Base-by-base conservation (phyloP, 2,797 vertebrate genomes). In the Gorsachius magnificus region DNA sequence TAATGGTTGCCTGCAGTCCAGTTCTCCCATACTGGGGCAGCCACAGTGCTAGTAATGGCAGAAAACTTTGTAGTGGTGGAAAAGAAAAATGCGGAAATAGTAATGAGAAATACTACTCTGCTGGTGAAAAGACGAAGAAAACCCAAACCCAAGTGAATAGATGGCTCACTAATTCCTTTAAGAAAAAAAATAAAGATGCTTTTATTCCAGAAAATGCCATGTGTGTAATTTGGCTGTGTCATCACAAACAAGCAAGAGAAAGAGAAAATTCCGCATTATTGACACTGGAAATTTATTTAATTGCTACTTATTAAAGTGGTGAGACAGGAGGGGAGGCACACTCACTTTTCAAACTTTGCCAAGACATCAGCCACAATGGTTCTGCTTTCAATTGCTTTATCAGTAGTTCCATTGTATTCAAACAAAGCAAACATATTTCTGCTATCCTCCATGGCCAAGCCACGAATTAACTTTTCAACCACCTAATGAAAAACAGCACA, bases 261-360 rank as follows among this genome's bases (percentile, higher is more conserved):
- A 79, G 33, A 3, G 20, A 48, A 91, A 75, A 83, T 77, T 85
- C 56, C 66, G 48, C 48, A 35, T 75, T 79, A 50, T 13, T 31
- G 53, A n/a, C 31, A 58, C 3, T 69, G 57, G 35, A 93, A 68
- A 74, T 29, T n/a, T 64, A 75, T 51, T 66, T 89, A 90, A 58
- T 81, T 87, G 54, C n/a, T 66, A 8, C 35, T 93, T 79, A 87
- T 75, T 43, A 36, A 29, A 84, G 57, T 13, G 56, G 56, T 28
- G 54, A 90, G 72, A 83, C 41, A 77, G 33, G 68, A 84, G 16
- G 31, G 76, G 43, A 87, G 56, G 43, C 28, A 9, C 14, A 96
- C 98, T 98, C 96, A 99, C 99, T 98, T 99, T 95, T 99, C 99
- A 97, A 99, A 99, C 97, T 99, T 99, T 68, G 99, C 99, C 86